Base-by-base conservation (phyloP, 2,888 invertebrate genomes). In the Meganola albula region DNA sequence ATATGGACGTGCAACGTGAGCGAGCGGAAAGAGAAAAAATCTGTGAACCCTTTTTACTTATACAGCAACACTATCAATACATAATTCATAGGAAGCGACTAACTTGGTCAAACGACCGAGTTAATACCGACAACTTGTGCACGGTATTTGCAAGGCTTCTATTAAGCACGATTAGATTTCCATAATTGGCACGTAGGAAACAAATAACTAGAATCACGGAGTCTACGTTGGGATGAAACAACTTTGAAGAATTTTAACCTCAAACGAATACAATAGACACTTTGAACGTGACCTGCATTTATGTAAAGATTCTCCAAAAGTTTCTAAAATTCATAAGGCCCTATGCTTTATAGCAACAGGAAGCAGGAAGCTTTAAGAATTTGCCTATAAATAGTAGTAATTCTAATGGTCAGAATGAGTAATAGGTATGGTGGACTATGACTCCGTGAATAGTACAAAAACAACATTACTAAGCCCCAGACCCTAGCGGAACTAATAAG, bases 401-500 rank as follows among this genome's bases (percentile, higher is more conserved):
- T 32, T 54, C 33, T 13, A 37, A 50, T 39, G 35, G 40, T 55
- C 32, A 32, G 39, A 31, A 40, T 44, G n/a, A n/a, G 31, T 34
- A 41, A 10, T 25, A 26, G 25, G 25, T 37, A 32, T 38, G 41
- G 24, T 22, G 33, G 24, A 27, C 28, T 27, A 26, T 55, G 45
- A 40, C 42, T 45, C 46, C 48, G 55, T 56, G 50, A 62, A 7
- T 20, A n/a, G 8, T 61, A 58, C 55, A 63, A 65, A 63, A 58
- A 53, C 56, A 54, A 48, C 60, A 64, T 57, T 53, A 51, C 51
- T 38, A 50, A 64, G 65, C 66, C 73, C 69, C 73, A 64, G 61
- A 53, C 52, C 48, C 63, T 76, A 54, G 70, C 71, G 78, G 78
- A 80, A 83, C 80, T 78, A 82, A 83, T 80, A 48, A 61, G 56